Evolutionary conservation across 2,113 vertebrate species (phyloP).

Genomic region (Dicrurus megarhynchus): DNA sequence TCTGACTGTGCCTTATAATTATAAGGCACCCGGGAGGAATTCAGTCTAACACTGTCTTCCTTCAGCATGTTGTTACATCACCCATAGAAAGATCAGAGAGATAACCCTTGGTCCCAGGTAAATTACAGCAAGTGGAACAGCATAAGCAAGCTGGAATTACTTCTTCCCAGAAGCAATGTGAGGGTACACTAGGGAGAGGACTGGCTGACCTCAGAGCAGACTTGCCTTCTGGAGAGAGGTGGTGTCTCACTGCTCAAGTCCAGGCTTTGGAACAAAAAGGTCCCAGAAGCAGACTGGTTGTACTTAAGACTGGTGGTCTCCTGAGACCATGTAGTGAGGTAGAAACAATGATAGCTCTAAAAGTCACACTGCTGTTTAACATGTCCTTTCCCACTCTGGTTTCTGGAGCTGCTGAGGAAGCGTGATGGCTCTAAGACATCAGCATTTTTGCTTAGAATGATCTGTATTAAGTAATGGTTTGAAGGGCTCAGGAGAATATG

Average conservation of each 20-base stretch:
- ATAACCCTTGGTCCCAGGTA: not conserved
- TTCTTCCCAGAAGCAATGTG: not conserved
- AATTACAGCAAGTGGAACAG: not conserved
- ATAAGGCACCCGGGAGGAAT: not conserved
- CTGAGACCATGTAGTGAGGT: not conserved
- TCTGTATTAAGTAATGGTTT: not conserved
- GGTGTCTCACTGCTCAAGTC: not conserved
- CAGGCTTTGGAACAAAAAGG: not conserved
- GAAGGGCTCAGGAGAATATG: not conserved
- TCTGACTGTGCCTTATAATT: not conserved
- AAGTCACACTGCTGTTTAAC: not conserved
- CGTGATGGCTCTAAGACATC: rapidly evolving
- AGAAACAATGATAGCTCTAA: not conserved
- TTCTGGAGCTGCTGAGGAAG: not conserved
- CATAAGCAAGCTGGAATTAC: not conserved
- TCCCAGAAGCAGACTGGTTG: not conserved
- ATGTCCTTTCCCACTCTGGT: not conserved
- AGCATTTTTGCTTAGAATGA: not conserved
- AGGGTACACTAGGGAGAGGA: not conserved
- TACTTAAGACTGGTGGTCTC: not conserved
- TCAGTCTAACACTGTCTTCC: not conserved
- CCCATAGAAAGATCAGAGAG: not conserved
- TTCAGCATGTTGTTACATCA: not conserved
- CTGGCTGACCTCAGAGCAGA: not conserved
- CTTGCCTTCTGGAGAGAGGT: not conserved